phyloP scores from a whole-genome alignment of 37 sponge, comb jelly and placozoan species.

The Cliona cf. orientalis region DNA sequence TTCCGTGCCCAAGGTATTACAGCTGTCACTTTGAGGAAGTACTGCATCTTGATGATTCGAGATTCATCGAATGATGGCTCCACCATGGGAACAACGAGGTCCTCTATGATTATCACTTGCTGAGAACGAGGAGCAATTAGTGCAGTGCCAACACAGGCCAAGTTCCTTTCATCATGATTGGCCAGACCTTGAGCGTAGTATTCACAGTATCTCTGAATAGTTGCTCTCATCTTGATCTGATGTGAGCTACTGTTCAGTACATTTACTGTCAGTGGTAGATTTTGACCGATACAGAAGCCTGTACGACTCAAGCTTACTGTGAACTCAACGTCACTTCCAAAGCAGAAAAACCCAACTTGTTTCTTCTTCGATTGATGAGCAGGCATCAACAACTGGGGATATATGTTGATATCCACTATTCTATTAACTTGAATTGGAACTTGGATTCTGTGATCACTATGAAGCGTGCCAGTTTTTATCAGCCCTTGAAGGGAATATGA shows the following conservation, averaged over 20 bases:
- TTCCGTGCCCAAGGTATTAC: background rate
- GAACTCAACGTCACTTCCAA: background rate
- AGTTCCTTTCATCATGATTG: background rate
- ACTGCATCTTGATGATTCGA: background rate
- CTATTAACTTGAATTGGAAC: background rate
- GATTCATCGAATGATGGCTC: background rate
- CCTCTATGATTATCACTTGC: background rate
- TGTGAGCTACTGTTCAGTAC: background rate
- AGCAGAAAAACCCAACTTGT: background rate
- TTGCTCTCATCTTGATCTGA: background rate
- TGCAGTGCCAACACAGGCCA: background rate
- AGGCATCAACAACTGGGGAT: background rate
- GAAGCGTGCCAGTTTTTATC: background rate
- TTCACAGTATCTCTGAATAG: background rate
- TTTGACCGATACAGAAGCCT: background rate
- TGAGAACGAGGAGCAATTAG: background rate
- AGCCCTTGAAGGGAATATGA: background rate
- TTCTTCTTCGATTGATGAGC: background rate
- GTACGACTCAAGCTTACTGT: background rate
- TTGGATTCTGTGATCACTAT: background rate
- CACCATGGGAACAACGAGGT: background rate
- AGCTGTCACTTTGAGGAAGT: background rate
- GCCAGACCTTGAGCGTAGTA: background rate
- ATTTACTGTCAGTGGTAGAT: background rate
- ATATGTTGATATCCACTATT: background rate